Conservation (phyloP, 2,888 invertebrate genomes). For the Trissolcus japonicus region DNA sequence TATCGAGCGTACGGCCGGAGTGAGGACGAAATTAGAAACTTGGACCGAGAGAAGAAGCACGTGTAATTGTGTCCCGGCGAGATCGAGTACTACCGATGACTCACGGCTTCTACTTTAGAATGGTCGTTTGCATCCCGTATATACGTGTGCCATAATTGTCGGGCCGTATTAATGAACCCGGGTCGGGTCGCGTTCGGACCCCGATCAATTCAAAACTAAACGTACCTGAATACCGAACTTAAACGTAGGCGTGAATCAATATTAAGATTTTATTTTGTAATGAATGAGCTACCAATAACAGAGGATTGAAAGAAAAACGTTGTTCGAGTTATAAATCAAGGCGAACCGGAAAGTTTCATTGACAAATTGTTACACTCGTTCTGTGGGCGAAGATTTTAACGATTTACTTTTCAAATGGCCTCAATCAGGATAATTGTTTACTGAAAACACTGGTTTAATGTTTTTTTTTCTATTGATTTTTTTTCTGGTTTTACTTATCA, state of each 20-base stretch:
- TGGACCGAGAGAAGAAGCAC: slow-evolving; percentile 29
- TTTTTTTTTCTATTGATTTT: too few species aligned
- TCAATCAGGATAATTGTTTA: background rate
- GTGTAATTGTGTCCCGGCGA: slow-evolving; percentile 40
- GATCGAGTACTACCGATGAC: slow-evolving; percentile 44
- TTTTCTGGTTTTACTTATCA: too few species aligned
- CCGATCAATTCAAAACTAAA: slow-evolving; percentile 1
- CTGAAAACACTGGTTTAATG: too few species aligned
- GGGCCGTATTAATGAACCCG: slow-evolving; percentile 39
- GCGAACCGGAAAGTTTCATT: background rate
- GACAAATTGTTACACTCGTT: background rate
- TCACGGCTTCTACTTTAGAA: slow-evolving; percentile 44
- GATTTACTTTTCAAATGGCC: background rate
- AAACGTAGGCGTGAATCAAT: too few species aligned
- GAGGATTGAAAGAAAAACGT: too few species aligned
- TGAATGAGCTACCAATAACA: too few species aligned
- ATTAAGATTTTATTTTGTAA: too few species aligned
- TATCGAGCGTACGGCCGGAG: slow-evolving; percentile 20
- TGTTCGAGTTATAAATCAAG: too few species aligned
- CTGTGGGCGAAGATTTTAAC: background rate
- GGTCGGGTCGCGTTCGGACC: slow-evolving; percentile 23
- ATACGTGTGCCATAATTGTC: slow-evolving; percentile 47
- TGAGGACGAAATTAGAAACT: slow-evolving; percentile 54
- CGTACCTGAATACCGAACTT: too few species aligned
- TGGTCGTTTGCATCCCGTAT: slow-evolving; percentile 38